Percentiles rank a stretch among this genome's conserved stretches.
phyloP scores from a whole-genome alignment of 1,140 invertebrate species.

The Sweltsa coloradensis region DNA sequence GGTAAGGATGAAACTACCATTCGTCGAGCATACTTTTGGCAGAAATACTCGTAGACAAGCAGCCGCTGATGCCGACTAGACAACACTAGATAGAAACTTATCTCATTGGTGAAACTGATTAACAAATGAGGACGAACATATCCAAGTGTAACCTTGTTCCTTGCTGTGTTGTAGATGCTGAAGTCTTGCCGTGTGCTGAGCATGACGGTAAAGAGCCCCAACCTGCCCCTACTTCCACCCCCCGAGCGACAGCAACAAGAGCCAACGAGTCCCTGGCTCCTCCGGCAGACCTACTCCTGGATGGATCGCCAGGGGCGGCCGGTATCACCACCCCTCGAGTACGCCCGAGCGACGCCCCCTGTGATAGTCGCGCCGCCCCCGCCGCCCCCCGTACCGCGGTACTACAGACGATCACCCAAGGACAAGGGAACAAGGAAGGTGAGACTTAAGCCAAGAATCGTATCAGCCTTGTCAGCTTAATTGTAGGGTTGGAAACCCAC shows the following conservation, averaged over 20 bases:
- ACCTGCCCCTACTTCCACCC: conserved; percentile 33
- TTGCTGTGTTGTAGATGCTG: too few species aligned
- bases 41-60: too few species aligned
- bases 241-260: conserved; percentile 26
- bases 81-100: too few species aligned
- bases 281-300: conserved; percentile 79
- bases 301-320: conserved; percentile 79
- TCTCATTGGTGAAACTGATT: too few species aligned
- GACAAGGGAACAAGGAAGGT: conserved; percentile 40
- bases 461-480: too few species aligned
- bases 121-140: too few species aligned
- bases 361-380: conserved; percentile 23
- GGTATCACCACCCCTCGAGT: conserved; percentile 67
- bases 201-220: conserved; percentile 70
- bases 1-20: too few species aligned
- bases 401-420: conserved; percentile 4
- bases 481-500: too few species aligned
- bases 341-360: conserved; percentile 27
- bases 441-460: too few species aligned
- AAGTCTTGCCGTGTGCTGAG: conserved; percentile 74
- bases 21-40: too few species aligned
- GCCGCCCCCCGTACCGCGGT: conserved; percentile 27
- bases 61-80: too few species aligned
- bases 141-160: too few species aligned
- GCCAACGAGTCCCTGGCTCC: conserved; percentile 38